Percentiles rank a stretch among this genome's conserved stretches.
Conservation (phyloP, 2,797 vertebrate genomes). For the Valencia hispanica region DNA sequence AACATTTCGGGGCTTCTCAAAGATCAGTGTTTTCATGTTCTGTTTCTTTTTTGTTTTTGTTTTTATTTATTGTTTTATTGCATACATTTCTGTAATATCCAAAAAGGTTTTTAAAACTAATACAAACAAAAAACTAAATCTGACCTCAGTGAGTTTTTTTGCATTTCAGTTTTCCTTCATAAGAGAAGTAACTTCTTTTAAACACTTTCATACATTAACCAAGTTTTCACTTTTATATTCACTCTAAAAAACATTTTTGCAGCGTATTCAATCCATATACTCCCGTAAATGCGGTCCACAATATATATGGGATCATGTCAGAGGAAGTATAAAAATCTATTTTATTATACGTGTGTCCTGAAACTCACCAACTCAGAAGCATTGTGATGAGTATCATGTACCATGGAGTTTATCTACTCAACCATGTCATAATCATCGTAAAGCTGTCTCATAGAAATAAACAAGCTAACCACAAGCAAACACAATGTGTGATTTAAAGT, state of each 20-base stretch:
- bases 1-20: too few relatives aligned
- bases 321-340: neutral
- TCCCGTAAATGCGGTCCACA: neutral
- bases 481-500: constrained; percentile 51
- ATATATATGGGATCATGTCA: neutral
- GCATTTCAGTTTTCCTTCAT: too few relatives aligned
- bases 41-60: too few relatives aligned
- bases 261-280: neutral
- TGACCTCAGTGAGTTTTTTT: too few relatives aligned
- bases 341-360: neutral
- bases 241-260: neutral
- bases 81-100: too few relatives aligned
- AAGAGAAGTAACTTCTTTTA: neutral
- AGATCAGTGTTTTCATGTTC: too few relatives aligned
- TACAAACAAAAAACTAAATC: too few relatives aligned
- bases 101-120: too few relatives aligned
- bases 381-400: constrained; percentile 10
- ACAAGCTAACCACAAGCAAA: constrained; percentile 60
- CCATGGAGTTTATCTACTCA: constrained; percentile 4
- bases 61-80: too few relatives aligned
- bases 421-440: constrained; percentile 24
- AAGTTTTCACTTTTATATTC: neutral
- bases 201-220: neutral
- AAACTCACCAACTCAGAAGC: neutral
- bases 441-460: constrained; percentile 37